Evolutionary conservation across 2,113 vertebrate genomes (phyloP), one percentile per base, ranked within the genome.

Genomic region (Mystacornis crossleyi): DNA sequence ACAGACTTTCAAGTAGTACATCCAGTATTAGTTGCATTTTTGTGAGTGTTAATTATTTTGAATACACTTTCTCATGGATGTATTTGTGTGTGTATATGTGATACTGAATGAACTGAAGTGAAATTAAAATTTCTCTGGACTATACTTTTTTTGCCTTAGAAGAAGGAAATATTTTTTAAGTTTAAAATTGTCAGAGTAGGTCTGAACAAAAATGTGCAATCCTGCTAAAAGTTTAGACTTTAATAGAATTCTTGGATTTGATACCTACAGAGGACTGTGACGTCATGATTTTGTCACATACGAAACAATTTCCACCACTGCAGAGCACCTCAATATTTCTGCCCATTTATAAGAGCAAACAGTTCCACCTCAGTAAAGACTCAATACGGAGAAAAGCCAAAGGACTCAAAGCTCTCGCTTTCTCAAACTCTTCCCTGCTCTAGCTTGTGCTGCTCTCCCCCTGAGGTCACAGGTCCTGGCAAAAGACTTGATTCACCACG

Each of bases 401-500:
- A 57, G 10, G 17, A 21, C 18, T 57, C 51, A 10, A 48, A 47
- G 21, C 28, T 48, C 26, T 15, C 23, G 38, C 20, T 55, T 36
- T 54, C 24, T 67, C 53, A 25, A n/a, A 14, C 18, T n/a, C 14
- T 40, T 9, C 21, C n/a, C 42, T 47, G 51, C 13, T 81, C n/a
- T 25, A 21, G 6, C 23, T 14, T 28, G 23, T 5, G 12, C 18
- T n/a, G 53, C 64, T n/a, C 36, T 51, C 58, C 16, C 47, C 10
- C 17, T 20, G 29, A 13, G 9, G 5, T 20, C 21, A 33, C 9
- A 3, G 18, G 10, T 62, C 29, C 71, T 42, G 58, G 20, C 17
- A 4, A 9, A 33, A 25, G 28, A 25, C 12, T 23, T 26, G 45
- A 23, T 33, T 1, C 34, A 25, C 1, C 20, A 5, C 1, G 0